These are phyloP conservation scores for Ennomos fuscantarius DNA, from an alignment of 2,888 invertebrate species.

Conservation along the genomic window DNA sequence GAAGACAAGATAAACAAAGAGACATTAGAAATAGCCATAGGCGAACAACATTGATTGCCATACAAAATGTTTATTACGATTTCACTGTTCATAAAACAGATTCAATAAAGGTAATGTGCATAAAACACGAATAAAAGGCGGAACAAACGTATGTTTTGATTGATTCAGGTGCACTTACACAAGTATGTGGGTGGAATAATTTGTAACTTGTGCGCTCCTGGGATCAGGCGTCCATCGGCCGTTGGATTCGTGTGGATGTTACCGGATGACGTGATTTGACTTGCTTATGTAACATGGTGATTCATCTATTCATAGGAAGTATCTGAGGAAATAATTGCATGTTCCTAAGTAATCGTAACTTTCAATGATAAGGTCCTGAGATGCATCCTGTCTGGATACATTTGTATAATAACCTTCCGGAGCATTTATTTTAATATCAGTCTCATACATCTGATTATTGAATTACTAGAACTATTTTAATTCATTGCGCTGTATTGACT, in stretches of 20 bases:
- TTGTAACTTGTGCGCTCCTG: conserved; percentile 75
- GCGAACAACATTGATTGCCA: conserved; percentile 39
- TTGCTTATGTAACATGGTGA: conserved; percentile 5
- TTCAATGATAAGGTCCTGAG: conserved; percentile 8
- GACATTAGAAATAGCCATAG: conserved; percentile 25
- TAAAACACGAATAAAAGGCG: conserved; percentile 69
- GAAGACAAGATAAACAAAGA: conserved; percentile 27
- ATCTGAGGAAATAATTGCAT: conserved; percentile 1
- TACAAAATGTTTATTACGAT: conserved; percentile 52
- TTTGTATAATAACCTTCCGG: conserved; percentile 1
- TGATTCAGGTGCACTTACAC: conserved; percentile 82
- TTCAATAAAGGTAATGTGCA: conserved; percentile 67
- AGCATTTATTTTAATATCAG: conserved; percentile 7
- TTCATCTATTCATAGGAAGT: conserved; percentile 9
- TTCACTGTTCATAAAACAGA: conserved; percentile 63
- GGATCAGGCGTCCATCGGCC: conserved; percentile 43
- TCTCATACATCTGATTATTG: not conserved
- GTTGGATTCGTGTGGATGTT: conserved; percentile 54
- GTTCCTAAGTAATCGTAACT: conserved; percentile 1
- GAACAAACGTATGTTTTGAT: conserved; percentile 73
- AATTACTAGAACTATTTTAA: not conserved
- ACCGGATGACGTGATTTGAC: conserved; percentile 16
- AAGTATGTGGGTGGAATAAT: conserved; percentile 83
- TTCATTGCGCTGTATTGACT: too few relatives aligned
- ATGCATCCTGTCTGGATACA: conserved; percentile 6